A percentile compares a stretch with the other conserved stretches of the same genome.
These are phyloP conservation scores for Xiphias gladius DNA, from an alignment of 2,113 vertebrate species.

Conservation along the genomic window DNA sequence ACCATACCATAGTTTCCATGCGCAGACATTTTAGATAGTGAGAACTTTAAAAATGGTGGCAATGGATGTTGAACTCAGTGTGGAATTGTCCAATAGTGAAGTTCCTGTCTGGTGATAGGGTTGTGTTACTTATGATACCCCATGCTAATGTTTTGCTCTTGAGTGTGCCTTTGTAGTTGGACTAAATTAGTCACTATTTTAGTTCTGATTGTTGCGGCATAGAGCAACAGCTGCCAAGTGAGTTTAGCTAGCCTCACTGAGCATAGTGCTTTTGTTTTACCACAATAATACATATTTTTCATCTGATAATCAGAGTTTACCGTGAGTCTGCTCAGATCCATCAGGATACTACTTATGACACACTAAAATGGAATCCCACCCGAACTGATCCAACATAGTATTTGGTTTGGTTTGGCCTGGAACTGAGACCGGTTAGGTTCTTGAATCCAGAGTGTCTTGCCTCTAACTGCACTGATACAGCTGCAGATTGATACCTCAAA, in stretches of 20 bases:
- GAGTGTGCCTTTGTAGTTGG: no score
- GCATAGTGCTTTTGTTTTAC: background rate
- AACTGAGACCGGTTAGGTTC: background rate
- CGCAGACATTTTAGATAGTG: no score
- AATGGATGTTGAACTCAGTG: no score
- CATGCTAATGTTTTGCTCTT: no score
- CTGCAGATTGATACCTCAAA: background rate
- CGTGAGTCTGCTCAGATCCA: background rate
- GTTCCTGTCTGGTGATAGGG: no score
- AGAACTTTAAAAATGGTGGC: no score
- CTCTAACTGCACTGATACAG: background rate
- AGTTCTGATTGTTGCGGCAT: no score
- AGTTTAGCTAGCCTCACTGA: background rate
- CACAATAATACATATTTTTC: background rate
- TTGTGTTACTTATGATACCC: no score
- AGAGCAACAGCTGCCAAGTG: background rate
- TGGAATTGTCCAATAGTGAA: no score
- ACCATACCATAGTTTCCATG: background rate
- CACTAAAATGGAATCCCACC: no score
- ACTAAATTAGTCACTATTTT: no score
- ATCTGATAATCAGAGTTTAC: background rate
- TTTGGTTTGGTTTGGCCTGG: background rate
- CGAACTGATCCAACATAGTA: background rate
- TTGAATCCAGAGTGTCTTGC: background rate
- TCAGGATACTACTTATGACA: no score